These are phyloP conservation scores for Gandaritis pyraliata DNA, from an alignment of 2,888 invertebrate species.

Conservation along the genomic window DNA sequence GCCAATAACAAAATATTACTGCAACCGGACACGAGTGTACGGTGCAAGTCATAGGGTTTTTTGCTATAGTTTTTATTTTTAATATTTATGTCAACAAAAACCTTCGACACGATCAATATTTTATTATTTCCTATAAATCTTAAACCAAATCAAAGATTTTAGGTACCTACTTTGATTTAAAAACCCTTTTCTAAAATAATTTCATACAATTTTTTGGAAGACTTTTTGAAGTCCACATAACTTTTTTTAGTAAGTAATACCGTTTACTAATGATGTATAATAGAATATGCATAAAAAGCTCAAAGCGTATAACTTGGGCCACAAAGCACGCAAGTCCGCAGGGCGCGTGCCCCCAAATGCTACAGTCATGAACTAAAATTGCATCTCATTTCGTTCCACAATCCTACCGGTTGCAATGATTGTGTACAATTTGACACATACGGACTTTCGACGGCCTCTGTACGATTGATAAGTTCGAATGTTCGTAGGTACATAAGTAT, in stretches of 20 bases:
- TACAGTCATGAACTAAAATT: constrained; percentile 77
- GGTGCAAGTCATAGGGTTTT: constrained; percentile 39
- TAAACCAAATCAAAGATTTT: too few relatives aligned
- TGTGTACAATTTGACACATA: constrained; percentile 69
- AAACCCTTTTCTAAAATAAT: too few relatives aligned
- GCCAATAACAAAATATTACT: constrained; percentile 74
- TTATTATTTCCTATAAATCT: too few relatives aligned
- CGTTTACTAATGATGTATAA: too few relatives aligned
- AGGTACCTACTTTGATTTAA: too few relatives aligned
- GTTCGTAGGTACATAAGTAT: too few relatives aligned
- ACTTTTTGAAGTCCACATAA: too few relatives aligned
- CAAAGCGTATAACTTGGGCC: constrained; percentile 42
- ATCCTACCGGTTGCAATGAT: constrained; percentile 67
- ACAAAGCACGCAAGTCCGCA: constrained; percentile 50
- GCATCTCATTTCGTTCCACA: constrained; percentile 70
- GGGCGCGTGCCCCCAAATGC: constrained; percentile 69
- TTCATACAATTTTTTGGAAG: too few relatives aligned
- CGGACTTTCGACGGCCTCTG: constrained; percentile 47
- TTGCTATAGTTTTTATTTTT: too few relatives aligned
- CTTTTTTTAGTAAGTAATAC: too few relatives aligned
- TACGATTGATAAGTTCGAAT: constrained; percentile 35
- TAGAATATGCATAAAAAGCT: neutral
- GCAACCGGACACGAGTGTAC: constrained; percentile 63
- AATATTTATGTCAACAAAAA: too few relatives aligned
- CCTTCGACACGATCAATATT: too few relatives aligned